phyloP scores from a whole-genome alignment of 2,113 vertebrate species.

The Chaetodon auriga region DNA sequence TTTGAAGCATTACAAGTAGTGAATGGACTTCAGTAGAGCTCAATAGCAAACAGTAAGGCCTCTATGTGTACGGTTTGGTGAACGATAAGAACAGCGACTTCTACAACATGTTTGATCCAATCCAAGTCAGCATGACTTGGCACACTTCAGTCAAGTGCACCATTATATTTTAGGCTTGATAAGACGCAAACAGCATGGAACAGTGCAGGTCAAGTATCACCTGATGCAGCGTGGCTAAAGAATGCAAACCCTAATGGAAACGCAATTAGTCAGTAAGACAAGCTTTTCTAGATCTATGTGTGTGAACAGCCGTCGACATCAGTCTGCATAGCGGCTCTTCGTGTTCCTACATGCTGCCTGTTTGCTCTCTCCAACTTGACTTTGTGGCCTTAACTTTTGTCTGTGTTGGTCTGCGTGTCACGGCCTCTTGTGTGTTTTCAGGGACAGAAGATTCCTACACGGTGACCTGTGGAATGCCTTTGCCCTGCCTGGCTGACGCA shows the following conservation, averaged over 20 bases:
- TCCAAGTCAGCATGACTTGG: background rate
- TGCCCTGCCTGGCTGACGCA: constrained; percentile 81
- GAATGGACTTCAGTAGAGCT: background rate
- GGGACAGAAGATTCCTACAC: constrained; percentile 88
- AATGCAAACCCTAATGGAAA: background rate
- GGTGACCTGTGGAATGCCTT: constrained; percentile 87
- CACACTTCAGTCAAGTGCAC: constrained; percentile 1
- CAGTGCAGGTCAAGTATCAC: background rate
- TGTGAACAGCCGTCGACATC: constrained; percentile 50
- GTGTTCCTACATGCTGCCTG: constrained; percentile 72
- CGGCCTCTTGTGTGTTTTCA: constrained; percentile 77
- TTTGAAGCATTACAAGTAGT: background rate
- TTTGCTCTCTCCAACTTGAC: constrained; percentile 67
- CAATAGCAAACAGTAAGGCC: background rate
- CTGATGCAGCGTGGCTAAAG: background rate
- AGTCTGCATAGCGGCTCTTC: constrained; percentile 46
- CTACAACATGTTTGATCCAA: background rate
- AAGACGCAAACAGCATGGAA: background rate
- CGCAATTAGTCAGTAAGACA: background rate
- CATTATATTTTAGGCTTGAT: background rate
- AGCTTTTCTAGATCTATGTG: constrained; percentile 17
- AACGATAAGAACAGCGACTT: background rate
- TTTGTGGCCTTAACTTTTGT: constrained; percentile 72
- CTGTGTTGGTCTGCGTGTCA: constrained; percentile 60
- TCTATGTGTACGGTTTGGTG: background rate